These are phyloP conservation scores for Philopotamus ludificatus DNA, from an alignment of 1,140 invertebrate species.

Conservation along the genomic window DNA sequence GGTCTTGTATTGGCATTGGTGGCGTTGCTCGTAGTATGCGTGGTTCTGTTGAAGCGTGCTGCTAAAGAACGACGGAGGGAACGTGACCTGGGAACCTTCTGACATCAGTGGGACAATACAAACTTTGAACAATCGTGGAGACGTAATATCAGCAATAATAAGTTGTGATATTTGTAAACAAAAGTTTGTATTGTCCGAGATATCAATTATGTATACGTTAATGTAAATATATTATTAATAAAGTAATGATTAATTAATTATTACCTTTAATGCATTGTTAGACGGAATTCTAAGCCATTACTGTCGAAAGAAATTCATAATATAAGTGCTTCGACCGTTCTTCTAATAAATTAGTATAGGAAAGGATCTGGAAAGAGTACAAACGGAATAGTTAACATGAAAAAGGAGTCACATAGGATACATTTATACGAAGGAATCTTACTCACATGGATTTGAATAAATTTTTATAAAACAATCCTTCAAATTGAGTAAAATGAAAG, in stretches of 20 bases:
- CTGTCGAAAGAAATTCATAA: no score
- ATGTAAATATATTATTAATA: constrained; percentile 5
- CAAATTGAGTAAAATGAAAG: no score
- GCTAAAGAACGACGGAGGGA: constrained; percentile 44
- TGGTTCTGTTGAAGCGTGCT: constrained; percentile 50
- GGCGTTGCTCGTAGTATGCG: constrained; percentile 49
- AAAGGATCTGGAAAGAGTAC: no score
- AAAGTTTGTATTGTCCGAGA: constrained; percentile 16
- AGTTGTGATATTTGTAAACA: constrained; percentile 17
- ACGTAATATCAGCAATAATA: constrained; percentile 35
- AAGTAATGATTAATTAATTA: background rate
- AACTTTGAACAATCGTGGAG: constrained; percentile 33
- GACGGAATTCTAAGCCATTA: no score
- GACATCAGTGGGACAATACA: constrained; percentile 37
- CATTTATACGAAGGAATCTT: no score
- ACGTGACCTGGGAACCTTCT: constrained; percentile 35
- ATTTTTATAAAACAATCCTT: no score
- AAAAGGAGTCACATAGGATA: no score
- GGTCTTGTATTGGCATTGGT: constrained; percentile 51
- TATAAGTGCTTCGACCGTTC: no score
- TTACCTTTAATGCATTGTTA: background rate
- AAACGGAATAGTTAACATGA: no score
- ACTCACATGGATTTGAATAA: no score
- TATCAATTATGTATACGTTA: background rate
- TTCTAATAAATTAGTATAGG: no score